These are phyloP conservation scores for Trichogramma dendrolimi DNA, from an alignment of 2,888 invertebrate species.

Conservation along the genomic window DNA sequence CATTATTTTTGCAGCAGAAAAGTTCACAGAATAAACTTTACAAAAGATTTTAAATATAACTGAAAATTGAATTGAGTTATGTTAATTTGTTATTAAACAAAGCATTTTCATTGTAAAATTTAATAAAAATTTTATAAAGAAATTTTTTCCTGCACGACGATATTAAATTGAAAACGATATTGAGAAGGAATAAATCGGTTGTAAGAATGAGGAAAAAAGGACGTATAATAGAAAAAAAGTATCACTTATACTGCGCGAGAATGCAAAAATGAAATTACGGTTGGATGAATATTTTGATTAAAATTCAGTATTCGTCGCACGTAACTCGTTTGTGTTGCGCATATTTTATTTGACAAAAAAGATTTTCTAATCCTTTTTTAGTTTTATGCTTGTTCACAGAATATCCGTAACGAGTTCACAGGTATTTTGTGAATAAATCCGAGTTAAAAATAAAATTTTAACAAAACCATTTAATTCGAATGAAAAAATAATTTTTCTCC, in stretches of 20 bases:
- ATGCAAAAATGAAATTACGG: constrained; percentile 1
- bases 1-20: neutral
- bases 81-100: no score
- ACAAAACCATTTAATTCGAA: no score
- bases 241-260: neutral
- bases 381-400: neutral
- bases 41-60: neutral
- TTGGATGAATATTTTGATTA: constrained; percentile 1
- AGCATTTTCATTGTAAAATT: no score
- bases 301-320: neutral
- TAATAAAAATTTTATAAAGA: no score
- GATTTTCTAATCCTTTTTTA: constrained; percentile 1
- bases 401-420: neutral
- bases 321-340: neutral
- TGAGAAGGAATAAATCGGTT: no score
- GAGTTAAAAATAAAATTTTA: no score
- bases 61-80: neutral
- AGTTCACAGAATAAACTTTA: neutral
- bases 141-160: no score
- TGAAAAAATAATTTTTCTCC: no score
- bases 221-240: neutral
- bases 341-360: neutral
- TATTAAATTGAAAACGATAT: no score
- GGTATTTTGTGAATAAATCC: neutral
- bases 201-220: neutral